A percentile compares a stretch with the other conserved stretches of the same genome.
Evolutionary conservation across 2,113 vertebrate species (phyloP).

Genomic region (Phocoena sinus): DNA sequence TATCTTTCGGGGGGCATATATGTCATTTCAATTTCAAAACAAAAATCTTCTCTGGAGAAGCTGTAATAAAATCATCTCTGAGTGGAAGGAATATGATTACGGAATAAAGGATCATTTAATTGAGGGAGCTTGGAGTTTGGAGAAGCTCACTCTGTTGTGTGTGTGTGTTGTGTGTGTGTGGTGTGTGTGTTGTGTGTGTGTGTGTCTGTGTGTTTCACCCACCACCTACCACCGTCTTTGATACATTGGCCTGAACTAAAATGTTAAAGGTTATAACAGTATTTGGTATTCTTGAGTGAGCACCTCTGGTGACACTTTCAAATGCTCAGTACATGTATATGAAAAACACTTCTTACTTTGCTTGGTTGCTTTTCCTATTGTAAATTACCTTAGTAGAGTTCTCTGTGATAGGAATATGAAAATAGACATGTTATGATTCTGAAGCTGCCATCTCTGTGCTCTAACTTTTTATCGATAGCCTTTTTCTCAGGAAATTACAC

Average conservation of each 20-base stretch:
- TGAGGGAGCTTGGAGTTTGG: not conserved
- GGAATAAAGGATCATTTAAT: not conserved
- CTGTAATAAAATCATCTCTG: constrained; percentile 28
- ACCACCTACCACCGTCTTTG: not conserved
- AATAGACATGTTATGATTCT: not conserved
- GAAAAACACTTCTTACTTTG: not conserved
- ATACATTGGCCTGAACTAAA: not conserved
- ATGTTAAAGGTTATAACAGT: not conserved
- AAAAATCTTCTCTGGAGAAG: constrained; percentile 20
- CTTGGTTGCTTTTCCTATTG: not conserved
- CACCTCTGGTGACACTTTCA: not conserved
- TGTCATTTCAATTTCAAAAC: constrained; percentile 29
- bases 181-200: not conserved
- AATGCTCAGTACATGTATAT: not conserved
- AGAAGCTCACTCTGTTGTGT: not conserved
- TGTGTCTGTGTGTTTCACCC: not conserved
- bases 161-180: not conserved
- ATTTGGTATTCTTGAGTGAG: not conserved
- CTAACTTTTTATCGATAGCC: constrained; percentile 29
- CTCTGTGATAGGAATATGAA: not conserved
- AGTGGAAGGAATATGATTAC: not conserved
- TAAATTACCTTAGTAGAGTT: not conserved
- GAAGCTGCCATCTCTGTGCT: not conserved
- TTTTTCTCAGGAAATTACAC: constrained; percentile 49
- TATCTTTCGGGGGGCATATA: constrained; percentile 21